phyloP scores from a whole-genome alignment of 2,888 invertebrate genomes.

The Lithophane socia region DNA sequence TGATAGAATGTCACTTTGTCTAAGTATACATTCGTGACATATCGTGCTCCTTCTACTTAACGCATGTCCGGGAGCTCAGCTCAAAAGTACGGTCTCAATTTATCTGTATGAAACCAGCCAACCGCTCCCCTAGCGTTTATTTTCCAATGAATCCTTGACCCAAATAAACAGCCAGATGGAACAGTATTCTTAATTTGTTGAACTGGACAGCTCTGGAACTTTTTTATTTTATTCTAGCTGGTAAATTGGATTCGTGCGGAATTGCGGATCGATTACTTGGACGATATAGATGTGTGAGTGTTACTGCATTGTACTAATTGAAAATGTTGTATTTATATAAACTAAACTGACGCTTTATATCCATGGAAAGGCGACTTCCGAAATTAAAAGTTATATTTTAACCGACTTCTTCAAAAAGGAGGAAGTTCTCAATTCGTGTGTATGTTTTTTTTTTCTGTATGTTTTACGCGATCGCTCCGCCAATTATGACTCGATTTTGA shows the following conservation, averaged over 20 bases:
- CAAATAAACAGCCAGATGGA: constrained; percentile 22
- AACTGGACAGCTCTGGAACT: constrained; percentile 21
- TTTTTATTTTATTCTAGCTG: neutral
- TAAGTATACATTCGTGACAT: neutral
- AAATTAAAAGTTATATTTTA: too few relatives aligned
- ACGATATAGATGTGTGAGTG: too few relatives aligned
- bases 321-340: too few relatives aligned
- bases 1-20: too few relatives aligned
- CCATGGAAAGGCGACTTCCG: too few relatives aligned
- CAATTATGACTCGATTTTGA: too few relatives aligned
- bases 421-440: too few relatives aligned
- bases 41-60: constrained; percentile 17
- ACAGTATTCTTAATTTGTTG: constrained; percentile 18
- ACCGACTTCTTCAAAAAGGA: too few relatives aligned
- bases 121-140: constrained; percentile 19
- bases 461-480: too few relatives aligned
- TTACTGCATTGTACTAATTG: neutral
- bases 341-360: too few relatives aligned
- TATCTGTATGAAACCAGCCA: constrained; percentile 6
- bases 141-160: constrained; percentile 32
- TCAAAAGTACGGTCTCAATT: neutral
- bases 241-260: neutral
- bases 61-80: constrained; percentile 7
- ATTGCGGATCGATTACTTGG: neutral
- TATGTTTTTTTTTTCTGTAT: too few relatives aligned